phyloP scores from a whole-genome alignment of 1,140 invertebrate genomes.

The Dinoponera quadriceps region DNA sequence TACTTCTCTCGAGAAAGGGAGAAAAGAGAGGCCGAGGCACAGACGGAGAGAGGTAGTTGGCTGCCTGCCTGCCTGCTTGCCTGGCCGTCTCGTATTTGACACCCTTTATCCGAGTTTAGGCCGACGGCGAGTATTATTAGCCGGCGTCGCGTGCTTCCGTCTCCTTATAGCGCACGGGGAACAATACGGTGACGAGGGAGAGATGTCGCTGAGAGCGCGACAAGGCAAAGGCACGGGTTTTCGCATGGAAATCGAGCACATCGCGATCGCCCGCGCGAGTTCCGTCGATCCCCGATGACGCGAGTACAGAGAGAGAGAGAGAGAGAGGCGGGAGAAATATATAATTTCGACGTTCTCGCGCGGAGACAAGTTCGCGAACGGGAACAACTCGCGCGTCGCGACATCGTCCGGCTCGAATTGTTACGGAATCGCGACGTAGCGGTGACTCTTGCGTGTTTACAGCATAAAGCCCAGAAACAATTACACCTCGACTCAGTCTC shows the following conservation, averaged over 20 bases:
- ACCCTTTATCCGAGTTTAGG: slow-evolving; percentile 77
- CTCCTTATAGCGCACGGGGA: slow-evolving; percentile 65
- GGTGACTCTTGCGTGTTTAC: too few relatives aligned
- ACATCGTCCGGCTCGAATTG: too few relatives aligned
- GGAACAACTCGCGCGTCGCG: too few relatives aligned
- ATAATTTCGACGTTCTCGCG: too few relatives aligned
- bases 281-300: too few relatives aligned
- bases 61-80: slow-evolving; percentile 71
- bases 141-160: slow-evolving; percentile 71
- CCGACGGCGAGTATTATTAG: slow-evolving; percentile 78
- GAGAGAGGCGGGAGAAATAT: too few relatives aligned
- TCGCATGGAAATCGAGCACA: neutral
- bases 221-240: neutral
- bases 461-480: too few relatives aligned
- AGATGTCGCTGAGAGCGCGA: neutral
- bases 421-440: too few relatives aligned
- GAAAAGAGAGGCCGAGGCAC: neutral
- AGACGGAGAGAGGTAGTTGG: slow-evolving; percentile 17
- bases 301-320: too few relatives aligned
- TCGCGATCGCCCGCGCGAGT: too few relatives aligned
- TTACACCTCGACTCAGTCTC: too few relatives aligned
- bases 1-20: neutral
- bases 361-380: too few relatives aligned
- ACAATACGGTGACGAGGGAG: slow-evolving; percentile 64
- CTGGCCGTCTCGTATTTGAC: slow-evolving; percentile 65